Evolutionary conservation across 2,797 vertebrate species (phyloP).

Genomic region (Dipus sagitta): DNA sequence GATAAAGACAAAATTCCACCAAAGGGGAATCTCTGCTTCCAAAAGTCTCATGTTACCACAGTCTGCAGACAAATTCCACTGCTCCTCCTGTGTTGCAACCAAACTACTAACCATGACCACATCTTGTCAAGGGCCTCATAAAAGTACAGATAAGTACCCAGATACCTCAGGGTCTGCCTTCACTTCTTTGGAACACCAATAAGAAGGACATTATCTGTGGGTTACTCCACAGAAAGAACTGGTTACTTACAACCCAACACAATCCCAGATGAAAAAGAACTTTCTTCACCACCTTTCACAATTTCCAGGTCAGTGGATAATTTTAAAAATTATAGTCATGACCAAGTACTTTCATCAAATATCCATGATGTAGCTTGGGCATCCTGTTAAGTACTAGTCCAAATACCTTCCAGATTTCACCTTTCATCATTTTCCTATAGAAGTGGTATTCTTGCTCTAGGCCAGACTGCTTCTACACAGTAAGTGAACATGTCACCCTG

Average conservation of each 20-base stretch:
- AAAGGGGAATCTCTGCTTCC: slow-evolving; percentile 23
- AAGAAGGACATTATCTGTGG: neutral
- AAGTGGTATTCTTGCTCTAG: slow-evolving; percentile 56
- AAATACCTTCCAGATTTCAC: slow-evolving; percentile 16
- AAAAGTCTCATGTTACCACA: neutral
- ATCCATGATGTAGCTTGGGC: slow-evolving; percentile 65
- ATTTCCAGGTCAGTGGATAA: slow-evolving; percentile 66
- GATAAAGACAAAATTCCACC: slow-evolving; percentile 32
- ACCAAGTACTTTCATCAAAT: slow-evolving; percentile 73
- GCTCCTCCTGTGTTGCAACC: neutral
- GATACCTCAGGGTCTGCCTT: neutral
- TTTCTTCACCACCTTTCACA: slow-evolving; percentile 15
- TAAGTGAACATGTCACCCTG: neutral
- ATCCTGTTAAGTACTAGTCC: slow-evolving; percentile 18
- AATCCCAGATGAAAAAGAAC: neutral
- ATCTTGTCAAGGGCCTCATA: neutral
- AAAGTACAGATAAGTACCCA: neutral
- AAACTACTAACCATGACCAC: neutral
- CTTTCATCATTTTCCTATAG: slow-evolving; percentile 40
- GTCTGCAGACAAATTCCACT: neutral
- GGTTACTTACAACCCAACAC: neutral
- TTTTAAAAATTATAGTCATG: slow-evolving; percentile 57
- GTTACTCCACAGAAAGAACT: neutral
- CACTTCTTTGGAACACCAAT: neutral
- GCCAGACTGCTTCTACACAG: slow-evolving; percentile 1